Evolutionary conservation across 1,140 invertebrate species (phyloP), one percentile per base, ranked within the genome.

Genomic region (Hylyphantes graminicola): DNA sequence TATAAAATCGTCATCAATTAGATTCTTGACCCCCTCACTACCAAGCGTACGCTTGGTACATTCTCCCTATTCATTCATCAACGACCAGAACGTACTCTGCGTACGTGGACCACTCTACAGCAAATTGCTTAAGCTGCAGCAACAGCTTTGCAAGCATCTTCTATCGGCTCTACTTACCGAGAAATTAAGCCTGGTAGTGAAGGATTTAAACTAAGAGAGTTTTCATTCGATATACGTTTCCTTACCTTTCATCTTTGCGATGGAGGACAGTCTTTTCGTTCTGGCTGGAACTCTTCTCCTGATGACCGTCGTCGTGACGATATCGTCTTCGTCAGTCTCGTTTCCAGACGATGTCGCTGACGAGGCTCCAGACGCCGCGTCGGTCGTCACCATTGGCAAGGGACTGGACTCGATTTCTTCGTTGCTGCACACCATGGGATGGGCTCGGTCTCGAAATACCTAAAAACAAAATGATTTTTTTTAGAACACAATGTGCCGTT

Each of bases 381-480:
- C 88, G 87, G 76, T 89, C 87, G 8, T 89, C 81, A 19, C 87
- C 87, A 75, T 89, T 88, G n/a, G 87, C 84, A 9, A 88, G 75
- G 82, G 87, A 87, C 54, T 59, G 10, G 51, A 35, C 88, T 83
- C 53, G 85, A 88, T 51, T 55, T 88, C 87, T 54, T 90, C 88
- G 87, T 87, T 53, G 72, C 89, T 91, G 82, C 91, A 91, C 5
- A 92, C 92, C 87, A 95, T 92, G 61, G 93, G 92, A 87, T 92
- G 93, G n/a, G 92, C 91, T 90, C 92, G 92, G 15, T 90, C 92
- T 90, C 93, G 90, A 85, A 91, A 91, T 15, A 91, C 87, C 90
- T 92, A 21, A 48, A 87, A 35, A 70, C 73, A 51, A 74, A 50
- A 5, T 48, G 86, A 11, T n/a, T 50, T 21, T 35, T 35, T n/a